These are phyloP conservation scores for Amphipoea oculea DNA, from an alignment of 2,888 invertebrate species.

Conservation along the genomic window DNA sequence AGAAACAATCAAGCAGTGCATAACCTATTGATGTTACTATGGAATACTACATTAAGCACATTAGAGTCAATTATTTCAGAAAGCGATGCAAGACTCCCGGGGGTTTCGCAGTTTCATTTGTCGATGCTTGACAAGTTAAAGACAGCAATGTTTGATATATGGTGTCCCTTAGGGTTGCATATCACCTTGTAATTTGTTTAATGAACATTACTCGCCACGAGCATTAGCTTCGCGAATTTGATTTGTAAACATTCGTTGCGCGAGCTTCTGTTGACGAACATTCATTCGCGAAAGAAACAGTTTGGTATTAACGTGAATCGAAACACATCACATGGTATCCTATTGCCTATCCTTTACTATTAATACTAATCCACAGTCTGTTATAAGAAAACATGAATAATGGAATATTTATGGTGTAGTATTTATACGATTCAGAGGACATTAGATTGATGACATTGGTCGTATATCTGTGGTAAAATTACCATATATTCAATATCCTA, in stretches of 20 bases:
- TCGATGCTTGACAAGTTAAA: conserved; percentile 2
- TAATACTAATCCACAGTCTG: background rate
- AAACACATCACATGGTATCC: background rate
- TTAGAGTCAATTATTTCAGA: background rate
- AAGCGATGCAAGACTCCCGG: background rate
- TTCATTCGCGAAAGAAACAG: background rate
- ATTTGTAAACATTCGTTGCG: background rate
- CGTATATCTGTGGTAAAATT: conserved; percentile 13
- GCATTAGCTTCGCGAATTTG: background rate
- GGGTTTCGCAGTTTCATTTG: conserved; percentile 3
- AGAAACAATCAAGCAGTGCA: background rate
- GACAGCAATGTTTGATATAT: background rate
- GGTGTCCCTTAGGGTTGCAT: background rate
- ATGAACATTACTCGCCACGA: background rate
- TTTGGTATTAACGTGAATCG: background rate
- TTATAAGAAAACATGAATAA: conserved; percentile 28
- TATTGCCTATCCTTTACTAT: background rate
- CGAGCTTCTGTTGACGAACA: background rate
- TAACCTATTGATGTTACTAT: conserved; percentile 1
- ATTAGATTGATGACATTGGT: background rate
- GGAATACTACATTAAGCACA: too few species aligned
- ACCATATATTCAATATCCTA: conserved; percentile 23
- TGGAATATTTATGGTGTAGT: conserved; percentile 2
- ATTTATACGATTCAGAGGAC: conserved; percentile 5
- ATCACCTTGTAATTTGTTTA: background rate